Conservation (phyloP, 64 coral and sea anemone genomes). For the Orbicella faveolata region DNA sequence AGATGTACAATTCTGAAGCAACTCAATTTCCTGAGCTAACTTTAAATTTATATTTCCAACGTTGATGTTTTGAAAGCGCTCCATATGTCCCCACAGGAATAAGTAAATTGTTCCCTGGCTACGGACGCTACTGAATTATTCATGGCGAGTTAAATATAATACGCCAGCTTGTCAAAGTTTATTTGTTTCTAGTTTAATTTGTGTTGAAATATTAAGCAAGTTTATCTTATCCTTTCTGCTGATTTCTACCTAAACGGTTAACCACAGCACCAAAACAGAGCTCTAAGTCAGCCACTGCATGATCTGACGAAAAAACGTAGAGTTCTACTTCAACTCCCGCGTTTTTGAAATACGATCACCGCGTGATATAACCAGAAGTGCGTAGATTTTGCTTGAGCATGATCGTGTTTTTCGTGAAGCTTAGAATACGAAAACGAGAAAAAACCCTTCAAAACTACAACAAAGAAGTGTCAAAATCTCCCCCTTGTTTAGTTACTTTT, state of each 20-base stretch:
- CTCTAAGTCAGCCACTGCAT: not conserved
- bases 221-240: not conserved
- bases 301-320: not conserved
- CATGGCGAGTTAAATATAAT: not conserved
- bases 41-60: not conserved
- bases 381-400: not conserved
- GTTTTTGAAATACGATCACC: constrained; percentile 5
- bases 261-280: not conserved
- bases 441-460: not conserved
- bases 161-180: not conserved
- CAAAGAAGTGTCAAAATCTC: not conserved
- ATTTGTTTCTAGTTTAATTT: not conserved
- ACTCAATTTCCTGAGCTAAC: not conserved
- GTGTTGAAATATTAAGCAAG: not conserved
- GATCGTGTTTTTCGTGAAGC: not conserved
- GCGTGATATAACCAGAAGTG: not conserved
- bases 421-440: not conserved
- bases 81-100: not conserved
- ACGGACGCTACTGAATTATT: constrained; percentile 27
- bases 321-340: not conserved
- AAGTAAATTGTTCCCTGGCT: not conserved
- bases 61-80: not conserved
- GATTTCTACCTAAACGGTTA: not conserved
- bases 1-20: not conserved
- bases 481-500: not conserved